A percentile compares a stretch with the other conserved stretches of the same genome.
phyloP scores from a whole-genome alignment of 2,888 invertebrate genomes.

The Drosophila gaucha region DNA sequence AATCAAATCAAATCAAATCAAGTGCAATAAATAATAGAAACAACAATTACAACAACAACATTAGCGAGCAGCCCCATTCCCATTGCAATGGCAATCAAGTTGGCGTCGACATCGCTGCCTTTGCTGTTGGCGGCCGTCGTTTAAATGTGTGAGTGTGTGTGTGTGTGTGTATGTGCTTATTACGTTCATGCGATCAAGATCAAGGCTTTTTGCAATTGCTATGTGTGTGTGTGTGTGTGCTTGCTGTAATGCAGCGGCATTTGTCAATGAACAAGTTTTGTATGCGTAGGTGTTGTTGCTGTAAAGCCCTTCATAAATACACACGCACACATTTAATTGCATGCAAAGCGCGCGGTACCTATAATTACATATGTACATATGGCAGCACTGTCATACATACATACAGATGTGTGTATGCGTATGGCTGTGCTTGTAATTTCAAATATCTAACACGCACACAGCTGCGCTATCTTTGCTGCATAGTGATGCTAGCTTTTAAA shows the following conservation, averaged over 20 bases:
- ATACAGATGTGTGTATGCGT: background rate
- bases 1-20: conserved; percentile 74
- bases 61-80: conserved; percentile 37
- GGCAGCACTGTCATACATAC: conserved; percentile 1
- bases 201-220: conserved; percentile 73
- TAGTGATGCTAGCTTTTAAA: conserved; percentile 1
- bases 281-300: conserved; percentile 52
- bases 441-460: conserved; percentile 65
- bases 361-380: conserved; percentile 35
- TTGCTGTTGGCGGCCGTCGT: conserved; percentile 30
- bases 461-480: conserved; percentile 12
- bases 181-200: conserved; percentile 79
- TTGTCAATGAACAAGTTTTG: conserved; percentile 52
- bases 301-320: conserved; percentile 59
- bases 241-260: conserved; percentile 34
- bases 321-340: conserved; percentile 25
- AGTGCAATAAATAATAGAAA: conserved; percentile 70
- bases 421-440: conserved; percentile 43
- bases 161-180: conserved; percentile 24
- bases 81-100: conserved; percentile 49
- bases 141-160: conserved; percentile 19
- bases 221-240: conserved; percentile 13
- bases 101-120: conserved; percentile 21
- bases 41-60: conserved; percentile 37
- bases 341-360: conserved; percentile 37